Evolutionary conservation across 53 echinoderm and acorn worm species (phyloP), one percentile per base, ranked within the genome.

Genomic region (Henricia sp.): DNA sequence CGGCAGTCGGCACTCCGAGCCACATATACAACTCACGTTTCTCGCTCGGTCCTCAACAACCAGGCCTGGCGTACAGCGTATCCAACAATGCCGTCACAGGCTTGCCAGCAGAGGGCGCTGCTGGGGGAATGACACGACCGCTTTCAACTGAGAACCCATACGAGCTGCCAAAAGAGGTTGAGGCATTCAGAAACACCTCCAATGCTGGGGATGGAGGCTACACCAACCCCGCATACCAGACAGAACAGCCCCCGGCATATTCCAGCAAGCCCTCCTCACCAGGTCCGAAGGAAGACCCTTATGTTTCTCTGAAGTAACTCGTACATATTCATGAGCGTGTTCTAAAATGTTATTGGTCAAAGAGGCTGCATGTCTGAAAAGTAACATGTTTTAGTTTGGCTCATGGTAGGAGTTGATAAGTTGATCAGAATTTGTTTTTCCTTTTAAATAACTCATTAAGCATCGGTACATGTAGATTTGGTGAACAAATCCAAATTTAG

Each of bases 11-110:
- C 1, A 17, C 17, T 27, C 38, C 38, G 19, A 3, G 3, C 37
- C 67, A 23, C 21, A 36, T 67, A 37, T 67, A 67, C 39, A 67
- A 38, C 67, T 37, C 37, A 2, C 67, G 67, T n/a, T 67, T 38
- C 67, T 33, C 57, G 27, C 44, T 44, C 44, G 58, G 25, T 25
- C 13, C 25, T 54, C 12, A n/a, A 4, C 8, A 54, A 54, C 17
- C 54, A 4, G 19, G 54, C 3, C 11, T 54, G 54, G 54, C 54
- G 3, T 65, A 38, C 67, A 67, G 39, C 10, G 67, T 39, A 9
- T 13, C 19, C 37, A 23, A 67, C 21, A 38, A 20, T 10, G 23
- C 38, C 0, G 67, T 67, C n/a, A 67, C 37, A 19, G 39, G 39
- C 33, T 10, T 67, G 67, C 67, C 67, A 29, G 3, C 33, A 29